A percentile compares a stretch with the other conserved stretches of the same genome.
phyloP scores from a whole-genome alignment of 2,113 vertebrate genomes.

The Lepus timidus region DNA sequence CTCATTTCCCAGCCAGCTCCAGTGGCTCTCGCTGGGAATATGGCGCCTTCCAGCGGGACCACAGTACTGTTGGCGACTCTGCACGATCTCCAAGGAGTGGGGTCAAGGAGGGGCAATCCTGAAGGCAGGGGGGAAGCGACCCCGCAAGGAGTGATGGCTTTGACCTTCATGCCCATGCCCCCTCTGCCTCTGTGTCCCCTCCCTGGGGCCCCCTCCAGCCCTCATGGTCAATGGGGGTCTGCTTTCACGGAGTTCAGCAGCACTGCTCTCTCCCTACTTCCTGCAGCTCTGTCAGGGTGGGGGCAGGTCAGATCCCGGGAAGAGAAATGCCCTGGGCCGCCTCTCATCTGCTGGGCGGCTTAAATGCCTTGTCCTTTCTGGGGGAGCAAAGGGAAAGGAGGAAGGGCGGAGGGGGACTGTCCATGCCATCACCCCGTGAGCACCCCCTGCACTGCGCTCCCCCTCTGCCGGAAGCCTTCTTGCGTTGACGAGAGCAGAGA shows the following conservation, averaged over 20 bases:
- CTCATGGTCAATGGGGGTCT: constrained; percentile 60
- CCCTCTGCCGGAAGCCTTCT: neutral
- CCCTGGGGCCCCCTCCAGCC: neutral
- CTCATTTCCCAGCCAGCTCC: neutral
- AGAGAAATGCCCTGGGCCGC: neutral
- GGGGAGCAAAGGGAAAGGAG: neutral
- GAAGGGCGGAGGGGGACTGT: neutral
- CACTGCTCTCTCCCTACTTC: neutral
- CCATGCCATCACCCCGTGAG: neutral
- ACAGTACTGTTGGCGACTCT: neutral
- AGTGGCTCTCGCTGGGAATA: neutral
- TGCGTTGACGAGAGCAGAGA: neutral
- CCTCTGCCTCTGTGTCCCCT: constrained; percentile 30
- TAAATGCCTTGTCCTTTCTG: neutral
- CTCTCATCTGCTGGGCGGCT: neutral
- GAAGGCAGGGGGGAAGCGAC: neutral
- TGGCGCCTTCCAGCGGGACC: neutral
- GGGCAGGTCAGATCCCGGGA: neutral
- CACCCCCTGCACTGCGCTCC: neutral
- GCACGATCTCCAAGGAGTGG: neutral
- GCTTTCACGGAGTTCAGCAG: constrained; percentile 52
- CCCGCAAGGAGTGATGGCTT: neutral
- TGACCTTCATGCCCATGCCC: constrained; percentile 39
- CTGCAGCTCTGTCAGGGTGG: neutral
- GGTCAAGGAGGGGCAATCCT: neutral